phyloP scores from a whole-genome alignment of 2,113 vertebrate genomes.

The Sylvietta virens region DNA sequence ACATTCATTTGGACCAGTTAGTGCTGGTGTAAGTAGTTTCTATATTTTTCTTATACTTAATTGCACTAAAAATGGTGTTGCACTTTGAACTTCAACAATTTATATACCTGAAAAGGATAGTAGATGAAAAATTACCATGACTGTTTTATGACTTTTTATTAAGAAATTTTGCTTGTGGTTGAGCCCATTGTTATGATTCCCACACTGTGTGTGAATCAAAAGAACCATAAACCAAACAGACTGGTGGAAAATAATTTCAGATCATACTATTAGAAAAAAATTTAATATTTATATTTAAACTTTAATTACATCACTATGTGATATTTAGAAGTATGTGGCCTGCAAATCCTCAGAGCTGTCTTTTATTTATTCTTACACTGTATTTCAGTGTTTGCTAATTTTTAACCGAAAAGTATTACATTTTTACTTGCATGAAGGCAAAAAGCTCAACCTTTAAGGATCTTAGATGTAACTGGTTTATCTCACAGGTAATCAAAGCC shows the following conservation, averaged over 20 bases:
- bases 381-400: not conserved
- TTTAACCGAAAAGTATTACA: not conserved
- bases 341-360: not conserved
- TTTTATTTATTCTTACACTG: not conserved
- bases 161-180: not conserved
- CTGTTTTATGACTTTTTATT: not conserved
- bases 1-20: slow-evolving; percentile 82
- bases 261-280: not conserved
- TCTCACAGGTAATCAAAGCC: slow-evolving; percentile 77
- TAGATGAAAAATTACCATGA: not conserved
- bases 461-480: not conserved
- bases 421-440: not conserved
- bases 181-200: not conserved
- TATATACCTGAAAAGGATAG: not conserved
- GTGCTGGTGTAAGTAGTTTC: slow-evolving; percentile 74
- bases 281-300: not conserved
- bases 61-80: not conserved
- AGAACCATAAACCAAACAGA: not conserved
- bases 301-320: not conserved
- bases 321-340: not conserved
- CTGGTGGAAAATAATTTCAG: not conserved
- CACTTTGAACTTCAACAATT: not conserved
- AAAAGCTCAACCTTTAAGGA: not conserved
- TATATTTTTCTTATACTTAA: not conserved
- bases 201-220: not conserved